Evolutionary conservation across 1,140 invertebrate genomes (phyloP).

Genomic region (Drosophila santomea): DNA sequence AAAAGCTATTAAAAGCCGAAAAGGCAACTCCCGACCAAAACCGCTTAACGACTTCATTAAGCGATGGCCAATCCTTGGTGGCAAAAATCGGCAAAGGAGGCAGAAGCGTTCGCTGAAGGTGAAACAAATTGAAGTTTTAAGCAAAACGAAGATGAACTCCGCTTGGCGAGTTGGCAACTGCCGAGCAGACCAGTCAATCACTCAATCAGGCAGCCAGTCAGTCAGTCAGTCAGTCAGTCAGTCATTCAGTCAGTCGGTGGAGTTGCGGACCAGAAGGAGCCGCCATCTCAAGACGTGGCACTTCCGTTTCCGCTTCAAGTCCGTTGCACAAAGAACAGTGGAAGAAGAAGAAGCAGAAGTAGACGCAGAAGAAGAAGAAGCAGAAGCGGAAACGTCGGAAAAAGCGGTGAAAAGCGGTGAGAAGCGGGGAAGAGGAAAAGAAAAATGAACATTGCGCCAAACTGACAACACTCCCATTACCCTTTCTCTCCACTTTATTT

Average conservation of each 20-base stretch:
- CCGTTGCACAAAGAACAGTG: slow-evolving; percentile 17
- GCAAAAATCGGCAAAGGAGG: not conserved
- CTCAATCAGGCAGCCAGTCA: slow-evolving; percentile 37
- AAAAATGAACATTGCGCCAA: slow-evolving; percentile 69
- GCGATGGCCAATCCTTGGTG: slow-evolving; percentile 14
- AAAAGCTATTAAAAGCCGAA: slow-evolving; percentile 68
- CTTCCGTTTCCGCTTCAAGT: slow-evolving; percentile 76
- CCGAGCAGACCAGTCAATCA: slow-evolving; percentile 41
- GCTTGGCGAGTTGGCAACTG: slow-evolving; percentile 28
- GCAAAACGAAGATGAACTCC: slow-evolving; percentile 32
- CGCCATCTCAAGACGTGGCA: slow-evolving; percentile 70
- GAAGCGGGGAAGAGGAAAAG: slow-evolving; percentile 1
- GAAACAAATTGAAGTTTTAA: slow-evolving; percentile 50
- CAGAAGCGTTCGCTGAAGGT: not conserved
- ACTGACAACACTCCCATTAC: slow-evolving; percentile 58
- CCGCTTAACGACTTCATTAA: slow-evolving; percentile 75
- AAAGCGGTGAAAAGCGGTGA: not conserved
- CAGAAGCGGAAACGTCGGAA: not conserved
- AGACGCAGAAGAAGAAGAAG: not conserved
- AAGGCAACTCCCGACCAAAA: slow-evolving; percentile 8
- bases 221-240: slow-evolving; percentile 25
- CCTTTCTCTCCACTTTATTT: slow-evolving; percentile 7
- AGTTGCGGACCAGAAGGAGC: slow-evolving; percentile 19
- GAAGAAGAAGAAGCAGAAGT: not conserved
- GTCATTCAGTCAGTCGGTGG: slow-evolving; percentile 16